Conservation (phyloP, 2,113 vertebrate genomes). For the Caranx ignobilis region DNA sequence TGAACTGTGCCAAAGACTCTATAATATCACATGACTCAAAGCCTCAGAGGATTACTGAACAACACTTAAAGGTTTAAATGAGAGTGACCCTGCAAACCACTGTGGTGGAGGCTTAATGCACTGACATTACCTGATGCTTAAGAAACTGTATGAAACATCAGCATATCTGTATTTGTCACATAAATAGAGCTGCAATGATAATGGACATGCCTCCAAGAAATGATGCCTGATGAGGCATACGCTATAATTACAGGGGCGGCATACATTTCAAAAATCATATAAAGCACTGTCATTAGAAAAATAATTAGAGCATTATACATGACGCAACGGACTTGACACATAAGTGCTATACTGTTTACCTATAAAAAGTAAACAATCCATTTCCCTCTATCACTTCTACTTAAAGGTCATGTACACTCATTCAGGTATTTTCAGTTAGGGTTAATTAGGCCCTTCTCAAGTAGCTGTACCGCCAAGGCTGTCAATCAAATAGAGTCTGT, state of each 20-base stretch:
- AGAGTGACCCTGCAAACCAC: background rate
- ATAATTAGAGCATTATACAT: background rate
- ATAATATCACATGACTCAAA: constrained; percentile 58
- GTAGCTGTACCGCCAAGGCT: background rate
- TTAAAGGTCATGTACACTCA: background rate
- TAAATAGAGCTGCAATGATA: background rate
- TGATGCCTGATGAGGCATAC: background rate
- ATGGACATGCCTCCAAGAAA: background rate
- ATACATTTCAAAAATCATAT: background rate
- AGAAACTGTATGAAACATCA: background rate
- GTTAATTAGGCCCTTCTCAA: background rate
- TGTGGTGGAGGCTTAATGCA: constrained; percentile 13
- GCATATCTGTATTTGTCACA: background rate
- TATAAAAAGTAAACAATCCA: background rate
- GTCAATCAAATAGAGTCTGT: background rate
- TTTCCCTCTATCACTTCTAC: background rate
- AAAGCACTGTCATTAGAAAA: background rate
- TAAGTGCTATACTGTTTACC: background rate
- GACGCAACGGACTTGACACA: background rate
- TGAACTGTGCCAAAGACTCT: constrained; percentile 8
- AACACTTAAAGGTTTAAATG: constrained; percentile 30
- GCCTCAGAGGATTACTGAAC: constrained; percentile 56
- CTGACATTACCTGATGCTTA: constrained; percentile 11
- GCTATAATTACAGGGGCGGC: background rate
- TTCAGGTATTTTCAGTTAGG: background rate